Evolutionary conservation across 2,113 vertebrate species (phyloP).

Genomic region (Oenanthe melanoleuca): DNA sequence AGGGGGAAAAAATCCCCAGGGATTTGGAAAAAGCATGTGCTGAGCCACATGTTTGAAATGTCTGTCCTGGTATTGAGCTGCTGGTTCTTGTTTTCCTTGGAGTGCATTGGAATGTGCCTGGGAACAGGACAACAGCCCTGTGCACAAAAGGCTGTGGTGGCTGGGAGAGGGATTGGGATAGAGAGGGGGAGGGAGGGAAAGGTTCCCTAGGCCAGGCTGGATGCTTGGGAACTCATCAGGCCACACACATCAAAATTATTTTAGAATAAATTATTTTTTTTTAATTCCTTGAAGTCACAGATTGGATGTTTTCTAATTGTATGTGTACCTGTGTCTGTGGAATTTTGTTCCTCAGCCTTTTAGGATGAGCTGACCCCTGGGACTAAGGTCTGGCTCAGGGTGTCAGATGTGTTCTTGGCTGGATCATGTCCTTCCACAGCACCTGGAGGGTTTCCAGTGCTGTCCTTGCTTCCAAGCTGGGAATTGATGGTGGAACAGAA

Average conservation of each 20-base stretch:
- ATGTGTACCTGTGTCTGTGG: fast-evolving
- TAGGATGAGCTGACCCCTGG: background rate
- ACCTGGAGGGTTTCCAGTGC: background rate
- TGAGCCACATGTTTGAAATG: background rate
- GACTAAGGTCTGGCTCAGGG: background rate
- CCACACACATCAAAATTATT: background rate
- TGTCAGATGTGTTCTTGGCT: background rate
- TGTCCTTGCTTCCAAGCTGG: background rate
- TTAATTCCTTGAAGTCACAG: background rate
- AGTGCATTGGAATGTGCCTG: background rate
- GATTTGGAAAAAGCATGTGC: background rate
- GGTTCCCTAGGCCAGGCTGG: background rate
- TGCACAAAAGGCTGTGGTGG: fast-evolving
- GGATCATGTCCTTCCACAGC: background rate
- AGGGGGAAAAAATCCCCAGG: background rate
- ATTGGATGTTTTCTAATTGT: background rate
- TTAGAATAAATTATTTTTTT: constrained; percentile 46
- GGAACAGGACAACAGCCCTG: background rate
- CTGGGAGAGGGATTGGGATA: background rate
- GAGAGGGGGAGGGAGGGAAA: background rate
- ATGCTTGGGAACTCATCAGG: background rate
- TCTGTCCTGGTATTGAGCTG: background rate
- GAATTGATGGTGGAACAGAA: background rate
- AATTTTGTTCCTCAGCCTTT: background rate
- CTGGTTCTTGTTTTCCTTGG: background rate